A percentile compares a stretch with the other conserved stretches of the same genome.
phyloP scores from a whole-genome alignment of 1,140 invertebrate species.

The Achroia grisella region DNA sequence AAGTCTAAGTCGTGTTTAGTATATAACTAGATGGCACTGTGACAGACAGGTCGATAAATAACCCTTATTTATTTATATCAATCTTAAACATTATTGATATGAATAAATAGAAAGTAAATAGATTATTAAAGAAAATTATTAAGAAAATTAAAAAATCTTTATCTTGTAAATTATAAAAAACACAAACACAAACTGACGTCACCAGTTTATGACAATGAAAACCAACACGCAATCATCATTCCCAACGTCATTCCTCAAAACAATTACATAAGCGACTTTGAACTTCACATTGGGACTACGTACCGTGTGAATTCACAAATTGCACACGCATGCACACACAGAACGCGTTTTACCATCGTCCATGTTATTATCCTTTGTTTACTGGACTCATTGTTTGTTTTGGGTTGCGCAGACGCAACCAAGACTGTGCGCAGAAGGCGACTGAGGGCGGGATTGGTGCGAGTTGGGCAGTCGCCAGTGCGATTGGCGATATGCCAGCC shows the following conservation, averaged over 20 bases:
- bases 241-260: slow-evolving; percentile 3
- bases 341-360: slow-evolving; percentile 54
- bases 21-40: too few relatives aligned
- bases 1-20: too few relatives aligned
- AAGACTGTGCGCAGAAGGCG: slow-evolving; percentile 2
- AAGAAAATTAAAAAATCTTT: too few relatives aligned
- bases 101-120: too few relatives aligned
- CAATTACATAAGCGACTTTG: slow-evolving; percentile 48
- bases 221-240: too few relatives aligned
- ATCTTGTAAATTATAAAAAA: too few relatives aligned
- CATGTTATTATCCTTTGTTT: slow-evolving; percentile 49
- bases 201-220: too few relatives aligned
- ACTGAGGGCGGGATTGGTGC: slow-evolving; percentile 40
- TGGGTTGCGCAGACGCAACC: slow-evolving; percentile 2
- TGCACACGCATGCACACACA: slow-evolving; percentile 33
- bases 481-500: background rate
- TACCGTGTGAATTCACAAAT: slow-evolving; percentile 17
- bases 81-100: too few relatives aligned
- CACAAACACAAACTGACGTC: too few relatives aligned
- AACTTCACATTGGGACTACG: slow-evolving; percentile 31
- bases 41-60: too few relatives aligned
- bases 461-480: slow-evolving; percentile 39
- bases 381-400: slow-evolving; percentile 40
- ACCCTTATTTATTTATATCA: too few relatives aligned
- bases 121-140: too few relatives aligned